A percentile compares a stretch with the other conserved stretches of the same genome.
phyloP scores from a whole-genome alignment of 2,113 vertebrate species.

The Thryonomys swinderianus region DNA sequence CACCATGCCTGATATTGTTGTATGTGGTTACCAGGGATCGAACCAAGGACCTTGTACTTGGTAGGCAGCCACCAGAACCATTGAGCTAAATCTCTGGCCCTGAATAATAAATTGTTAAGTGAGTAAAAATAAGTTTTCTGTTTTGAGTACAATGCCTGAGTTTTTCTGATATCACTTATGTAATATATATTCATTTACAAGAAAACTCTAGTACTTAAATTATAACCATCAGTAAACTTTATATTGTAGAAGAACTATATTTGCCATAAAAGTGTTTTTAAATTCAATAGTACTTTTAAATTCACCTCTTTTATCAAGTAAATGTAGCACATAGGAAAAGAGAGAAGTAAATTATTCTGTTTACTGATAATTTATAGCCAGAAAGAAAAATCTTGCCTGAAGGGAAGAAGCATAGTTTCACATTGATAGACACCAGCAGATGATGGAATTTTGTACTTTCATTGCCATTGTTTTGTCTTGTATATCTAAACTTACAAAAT shows the following conservation, averaged over 20 bases:
- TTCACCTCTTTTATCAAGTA: neutral
- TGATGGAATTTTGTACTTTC: neutral
- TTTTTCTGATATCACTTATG: neutral
- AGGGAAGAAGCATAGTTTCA: neutral
- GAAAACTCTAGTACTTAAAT: neutral
- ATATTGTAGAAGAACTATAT: neutral
- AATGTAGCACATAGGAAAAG: neutral
- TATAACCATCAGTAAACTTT: neutral
- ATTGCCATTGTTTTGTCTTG: neutral
- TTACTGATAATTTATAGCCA: neutral
- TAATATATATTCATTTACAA: neutral
- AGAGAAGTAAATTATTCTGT: neutral
- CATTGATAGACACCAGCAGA: neutral
- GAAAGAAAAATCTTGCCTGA: neutral
- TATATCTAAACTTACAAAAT: neutral
- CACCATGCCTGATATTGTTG: no score
- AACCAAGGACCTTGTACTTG: no score
- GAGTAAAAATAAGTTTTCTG: neutral
- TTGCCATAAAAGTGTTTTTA: neutral
- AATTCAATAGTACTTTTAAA: constrained; percentile 2
- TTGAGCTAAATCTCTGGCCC: no score
- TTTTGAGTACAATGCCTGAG: neutral
- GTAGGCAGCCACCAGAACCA: no score
- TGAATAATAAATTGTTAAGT: neutral
- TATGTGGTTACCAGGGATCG: no score